A percentile compares a stretch with the other conserved stretches of the same genome.
Evolutionary conservation across 2,797 vertebrate species (phyloP).

Genomic region (Myripristis murdjan): DNA sequence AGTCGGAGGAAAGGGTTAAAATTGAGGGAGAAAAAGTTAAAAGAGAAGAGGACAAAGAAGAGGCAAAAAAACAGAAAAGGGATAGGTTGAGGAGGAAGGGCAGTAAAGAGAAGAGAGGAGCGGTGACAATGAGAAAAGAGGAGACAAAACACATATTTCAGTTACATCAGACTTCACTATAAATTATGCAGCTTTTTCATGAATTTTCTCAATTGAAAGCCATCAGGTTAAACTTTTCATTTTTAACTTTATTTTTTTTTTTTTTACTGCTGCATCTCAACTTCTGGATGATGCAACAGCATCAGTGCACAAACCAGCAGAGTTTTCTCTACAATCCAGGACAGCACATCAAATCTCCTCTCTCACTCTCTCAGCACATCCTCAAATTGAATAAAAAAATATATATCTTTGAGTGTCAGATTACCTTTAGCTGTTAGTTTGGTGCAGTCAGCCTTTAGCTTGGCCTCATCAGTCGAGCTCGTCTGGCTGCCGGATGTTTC

Average conservation of each 20-base stretch:
- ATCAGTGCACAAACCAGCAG: not conserved
- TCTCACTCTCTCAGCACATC: no score
- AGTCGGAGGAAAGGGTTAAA: not conserved
- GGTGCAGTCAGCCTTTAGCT: constrained; percentile 42
- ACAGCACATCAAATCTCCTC: not conserved
- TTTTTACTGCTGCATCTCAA: constrained; percentile 2
- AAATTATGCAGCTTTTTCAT: no score
- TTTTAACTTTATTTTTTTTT: no score
- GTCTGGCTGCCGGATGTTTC: constrained; percentile 8
- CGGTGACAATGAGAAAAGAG: not conserved
- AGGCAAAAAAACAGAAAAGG: not conserved
- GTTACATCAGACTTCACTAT: no score
- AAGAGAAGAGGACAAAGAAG: not conserved
- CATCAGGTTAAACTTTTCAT: no score
- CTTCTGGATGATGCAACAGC: constrained; percentile 27
- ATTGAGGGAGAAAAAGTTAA: not conserved
- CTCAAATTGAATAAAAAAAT: not conserved
- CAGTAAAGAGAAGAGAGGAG: not conserved
- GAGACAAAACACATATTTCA: not conserved
- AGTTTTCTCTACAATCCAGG: not conserved
- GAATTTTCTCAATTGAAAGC: no score
- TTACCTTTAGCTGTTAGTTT: constrained; percentile 61
- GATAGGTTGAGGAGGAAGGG: not conserved
- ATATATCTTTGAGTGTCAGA: not conserved
- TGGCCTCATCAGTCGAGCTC: constrained; percentile 54